Evolutionary conservation across 2,888 invertebrate species (phyloP), one percentile per base, ranked within the genome.

Genomic region (Glaucopsyche alexis): DNA sequence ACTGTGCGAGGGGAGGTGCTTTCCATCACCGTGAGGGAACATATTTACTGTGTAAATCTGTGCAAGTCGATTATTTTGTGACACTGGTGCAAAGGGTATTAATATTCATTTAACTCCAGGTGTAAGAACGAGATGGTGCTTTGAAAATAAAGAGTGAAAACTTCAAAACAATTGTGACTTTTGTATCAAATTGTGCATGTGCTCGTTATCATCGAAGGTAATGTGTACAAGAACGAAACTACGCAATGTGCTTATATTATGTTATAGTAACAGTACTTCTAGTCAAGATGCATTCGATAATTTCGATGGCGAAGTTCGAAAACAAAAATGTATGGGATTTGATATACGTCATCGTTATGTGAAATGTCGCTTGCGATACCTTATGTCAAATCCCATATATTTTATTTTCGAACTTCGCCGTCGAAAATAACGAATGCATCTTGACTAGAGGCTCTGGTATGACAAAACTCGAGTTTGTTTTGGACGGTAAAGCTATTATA

Each of bases 1-100:
- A 42, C 42, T 47, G 71, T 71, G 71, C 71, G 19, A 71, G 45
- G 64, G 71, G 29, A 19, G 8, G 64, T 71, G 47, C 69, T 69
- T 29, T 69, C 69, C 69, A 69, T 69, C 49, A 49, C 49, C 69
- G 49, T 69, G 55, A 14, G 16, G 50, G 42, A 6, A 71, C 47
- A 69, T 38, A 65, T 45, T 52, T 13, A 71, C 45, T 71, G 60
- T 40, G 16, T 29, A 42, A 42, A 70, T 38, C 16, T 16, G 69
- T 69, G 69, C 69, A 69, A 69, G 45, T 69, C 8, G 19, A 69
- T 49, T 38, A 47, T 67, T 49, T 19, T 19, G 29, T 49, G 69
- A 49, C 49, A 47, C 47, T 69, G 69, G 47, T 47, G 19, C 19
- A 69, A 19, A 9, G 29, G 19, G 7, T 13, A 64, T n/a, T 19